Conservation (phyloP, 2,113 vertebrate species). For the Spermophilus dauricus region DNA sequence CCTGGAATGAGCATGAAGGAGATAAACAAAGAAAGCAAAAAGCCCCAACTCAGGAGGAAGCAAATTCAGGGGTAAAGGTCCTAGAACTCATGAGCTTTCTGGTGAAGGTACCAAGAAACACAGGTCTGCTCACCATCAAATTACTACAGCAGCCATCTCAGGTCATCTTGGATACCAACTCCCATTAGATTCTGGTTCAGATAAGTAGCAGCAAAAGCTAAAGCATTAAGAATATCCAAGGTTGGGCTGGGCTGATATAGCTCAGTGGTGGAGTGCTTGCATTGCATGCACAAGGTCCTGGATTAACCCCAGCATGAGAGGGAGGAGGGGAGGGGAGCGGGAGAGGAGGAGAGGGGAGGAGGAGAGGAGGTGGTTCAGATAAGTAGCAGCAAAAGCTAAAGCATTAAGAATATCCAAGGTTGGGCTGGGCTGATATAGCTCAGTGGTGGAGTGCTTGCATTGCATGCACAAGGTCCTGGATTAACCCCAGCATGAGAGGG, state of each 20-base stretch:
- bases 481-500: too few relatives aligned
- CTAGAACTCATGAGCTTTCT: background rate
- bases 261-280: too few relatives aligned
- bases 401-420: background rate
- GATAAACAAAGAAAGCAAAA: constrained; percentile 18
- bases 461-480: too few relatives aligned
- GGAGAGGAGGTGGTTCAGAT: background rate
- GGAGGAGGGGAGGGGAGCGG: rapidly evolving
- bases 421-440: too few relatives aligned
- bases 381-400: constrained; percentile 20
- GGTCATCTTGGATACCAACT: background rate
- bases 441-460: too few relatives aligned
- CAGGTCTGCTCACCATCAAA: background rate
- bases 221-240: background rate
- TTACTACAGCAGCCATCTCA: background rate
- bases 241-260: too few relatives aligned
- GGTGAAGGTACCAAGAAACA: background rate
- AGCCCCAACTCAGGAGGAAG: background rate
- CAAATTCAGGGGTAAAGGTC: background rate
- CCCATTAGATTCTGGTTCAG: background rate
- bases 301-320: too few relatives aligned
- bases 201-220: constrained; percentile 2
- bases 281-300: too few relatives aligned
- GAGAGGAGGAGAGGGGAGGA: too few relatives aligned
- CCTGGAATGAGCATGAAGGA: background rate